Base-by-base conservation (phyloP, 2,888 invertebrate genomes). In the Capitulum mitella region DNA sequence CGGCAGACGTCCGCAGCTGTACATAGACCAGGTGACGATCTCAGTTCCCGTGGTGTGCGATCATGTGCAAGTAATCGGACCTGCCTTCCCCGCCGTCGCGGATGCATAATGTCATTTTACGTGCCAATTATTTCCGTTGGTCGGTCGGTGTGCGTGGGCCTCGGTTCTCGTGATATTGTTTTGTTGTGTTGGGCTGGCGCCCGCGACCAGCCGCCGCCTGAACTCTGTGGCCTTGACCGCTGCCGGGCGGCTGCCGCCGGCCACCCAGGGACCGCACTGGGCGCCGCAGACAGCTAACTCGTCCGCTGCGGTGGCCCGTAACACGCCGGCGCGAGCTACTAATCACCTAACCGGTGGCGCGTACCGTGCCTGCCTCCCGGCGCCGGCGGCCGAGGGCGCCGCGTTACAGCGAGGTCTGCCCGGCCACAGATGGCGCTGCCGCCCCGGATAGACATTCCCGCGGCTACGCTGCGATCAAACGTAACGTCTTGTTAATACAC, bases 61-160 rank as follows among this genome's bases (percentile, higher is more conserved):
- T 40, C 70, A 6, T 37, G 70, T 70, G 70, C 12, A 5, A 16
- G 61, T 19, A n/a, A n/a, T 37, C 34, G 64, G 64, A 64, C 34
- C 34, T 64, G 64, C 64, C 64, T 26, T 64, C 34, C n/a, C 40
- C 70, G 40, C 70, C 26, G 70, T 40, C 40, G 29, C 70, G 37
- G 26, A 26, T 40, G 70, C 70, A 70, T 26, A 64, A 40, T 29
- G 70, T 70, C 70, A 70, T 70, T 70, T 70, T 70, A 70, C 70
- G 70, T 70, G 70, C 70, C 70, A 70, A 70, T 70, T 70, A 70
- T 70, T 37, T 70, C 40, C 40, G 70, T 70, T 40, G 70, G 70
- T 37, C 70, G 40, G 40, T 40, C 34, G 34, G 70, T 40, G 37
- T 40, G 37, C 40, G 70, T 40, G 70, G 8, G 29, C 2, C 26